phyloP scores from a whole-genome alignment of 2,888 invertebrate species.

The Ypsolopha sequella region DNA sequence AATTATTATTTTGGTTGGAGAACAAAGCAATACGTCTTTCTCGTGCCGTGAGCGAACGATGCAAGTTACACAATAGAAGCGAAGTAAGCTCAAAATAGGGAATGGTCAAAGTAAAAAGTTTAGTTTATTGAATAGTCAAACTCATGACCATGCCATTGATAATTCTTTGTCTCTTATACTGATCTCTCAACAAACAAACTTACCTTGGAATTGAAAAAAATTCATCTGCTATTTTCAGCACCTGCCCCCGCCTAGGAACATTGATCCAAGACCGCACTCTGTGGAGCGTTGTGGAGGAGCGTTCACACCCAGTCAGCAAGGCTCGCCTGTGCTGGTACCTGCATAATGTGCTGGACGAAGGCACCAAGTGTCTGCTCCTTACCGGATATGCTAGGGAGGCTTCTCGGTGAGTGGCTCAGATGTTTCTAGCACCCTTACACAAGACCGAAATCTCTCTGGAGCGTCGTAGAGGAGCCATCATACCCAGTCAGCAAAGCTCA shows the following conservation, averaged over 20 bases:
- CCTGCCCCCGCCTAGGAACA: conserved; percentile 52
- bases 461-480: no score
- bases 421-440: no score
- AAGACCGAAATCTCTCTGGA: no score
- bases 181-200: background rate
- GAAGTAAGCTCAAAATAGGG: background rate
- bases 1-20: no score
- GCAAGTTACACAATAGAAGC: background rate
- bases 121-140: background rate
- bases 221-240: conserved; percentile 27
- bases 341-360: conserved; percentile 38
- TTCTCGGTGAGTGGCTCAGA: background rate
- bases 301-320: conserved; percentile 25
- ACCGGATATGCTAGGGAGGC: conserved; percentile 31
- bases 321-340: conserved; percentile 46
- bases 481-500: no score
- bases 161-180: background rate
- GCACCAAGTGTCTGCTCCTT: conserved; percentile 37
- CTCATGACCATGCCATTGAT: background rate
- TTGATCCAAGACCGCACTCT: conserved; percentile 62
- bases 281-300: conserved; percentile 61
- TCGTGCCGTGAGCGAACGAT: no score
- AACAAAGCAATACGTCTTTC: no score
- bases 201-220: background rate
- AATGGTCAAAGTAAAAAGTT: conserved; percentile 1